Evolutionary conservation across 2,888 invertebrate genomes (phyloP).

Genomic region (Allophyes oxyacanthae): DNA sequence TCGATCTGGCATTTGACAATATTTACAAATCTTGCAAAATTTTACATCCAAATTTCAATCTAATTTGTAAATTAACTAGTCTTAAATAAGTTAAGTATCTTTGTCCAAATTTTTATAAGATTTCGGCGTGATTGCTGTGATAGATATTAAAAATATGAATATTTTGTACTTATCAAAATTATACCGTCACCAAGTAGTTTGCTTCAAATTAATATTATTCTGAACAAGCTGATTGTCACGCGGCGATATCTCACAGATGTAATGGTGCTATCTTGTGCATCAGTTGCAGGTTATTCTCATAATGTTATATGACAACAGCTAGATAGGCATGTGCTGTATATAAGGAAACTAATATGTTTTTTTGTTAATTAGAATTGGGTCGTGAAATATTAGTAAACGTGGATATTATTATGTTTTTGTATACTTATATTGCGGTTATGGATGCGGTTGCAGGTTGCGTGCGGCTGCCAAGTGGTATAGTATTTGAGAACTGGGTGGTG

Average conservation of each 20-base stretch:
- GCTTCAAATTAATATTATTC: slow-evolving; percentile 49
- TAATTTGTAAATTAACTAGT: slow-evolving; percentile 76
- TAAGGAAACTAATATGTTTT: slow-evolving; percentile 29
- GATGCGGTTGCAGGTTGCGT: slow-evolving; percentile 24
- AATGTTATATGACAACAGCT: slow-evolving; percentile 27
- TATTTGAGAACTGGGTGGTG: slow-evolving; percentile 12
- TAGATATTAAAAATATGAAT: slow-evolving; percentile 68
- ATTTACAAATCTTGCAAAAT: slow-evolving; percentile 55
- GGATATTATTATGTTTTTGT: slow-evolving; percentile 61
- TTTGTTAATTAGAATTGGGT: slow-evolving; percentile 40
- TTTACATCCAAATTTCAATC: slow-evolving; percentile 59
- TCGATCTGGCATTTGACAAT: slow-evolving; percentile 64
- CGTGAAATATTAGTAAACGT: slow-evolving; percentile 56
- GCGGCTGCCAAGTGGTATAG: slow-evolving; percentile 17
- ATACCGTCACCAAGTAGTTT: slow-evolving; percentile 55
- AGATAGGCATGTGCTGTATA: slow-evolving; percentile 21
- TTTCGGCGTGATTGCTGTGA: slow-evolving; percentile 71
- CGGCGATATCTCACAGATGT: slow-evolving; percentile 46
- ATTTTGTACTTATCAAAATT: slow-evolving; percentile 72
- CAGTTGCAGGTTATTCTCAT: slow-evolving; percentile 26
- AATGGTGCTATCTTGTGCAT: slow-evolving; percentile 52
- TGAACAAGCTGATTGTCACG: slow-evolving; percentile 48
- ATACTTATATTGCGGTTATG: slow-evolving; percentile 42
- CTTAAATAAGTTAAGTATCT: slow-evolving; percentile 72
- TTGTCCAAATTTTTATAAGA: slow-evolving; percentile 72